Conservation (phyloP, 2,888 invertebrate genomes). For the Sturmia bella region DNA sequence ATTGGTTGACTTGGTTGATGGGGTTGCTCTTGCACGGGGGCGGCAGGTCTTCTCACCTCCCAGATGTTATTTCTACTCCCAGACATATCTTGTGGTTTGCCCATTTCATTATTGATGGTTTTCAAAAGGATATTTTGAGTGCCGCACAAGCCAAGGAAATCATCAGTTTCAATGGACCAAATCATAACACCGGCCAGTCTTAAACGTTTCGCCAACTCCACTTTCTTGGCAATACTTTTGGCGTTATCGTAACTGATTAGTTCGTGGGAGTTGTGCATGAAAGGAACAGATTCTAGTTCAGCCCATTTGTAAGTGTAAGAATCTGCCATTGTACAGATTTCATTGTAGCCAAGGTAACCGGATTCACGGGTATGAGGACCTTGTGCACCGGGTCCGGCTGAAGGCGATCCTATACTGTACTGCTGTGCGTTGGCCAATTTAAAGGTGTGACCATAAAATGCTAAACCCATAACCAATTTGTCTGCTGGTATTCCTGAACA, state of each 20-base stretch:
- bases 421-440: constrained; percentile 82
- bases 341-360: constrained; percentile 89
- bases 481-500: constrained; percentile 84
- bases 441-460: constrained; percentile 87
- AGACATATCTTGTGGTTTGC: constrained; percentile 10
- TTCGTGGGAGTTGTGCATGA: constrained; percentile 90
- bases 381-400: constrained; percentile 69
- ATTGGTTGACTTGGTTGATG: not conserved
- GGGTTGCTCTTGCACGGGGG: not conserved
- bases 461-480: constrained; percentile 87
- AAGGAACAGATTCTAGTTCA: constrained; percentile 2
- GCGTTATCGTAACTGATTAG: constrained; percentile 96
- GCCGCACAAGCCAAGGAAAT: constrained; percentile 91
- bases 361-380: constrained; percentile 85
- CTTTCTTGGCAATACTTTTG: constrained; percentile 89
- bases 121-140: constrained; percentile 84
- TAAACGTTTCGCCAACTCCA: constrained; percentile 90
- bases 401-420: not conserved
- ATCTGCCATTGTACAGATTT: constrained; percentile 81
- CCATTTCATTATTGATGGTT: constrained; percentile 39
- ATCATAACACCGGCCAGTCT: constrained; percentile 88
- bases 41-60: not conserved
- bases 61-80: not conserved
- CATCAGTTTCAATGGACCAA: constrained; percentile 93
- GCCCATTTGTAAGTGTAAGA: constrained; percentile 37